Percentiles rank a stretch among this genome's conserved stretches.
Conservation (phyloP, 2,797 vertebrate genomes). For the Microctenopoma steveboyesi region DNA sequence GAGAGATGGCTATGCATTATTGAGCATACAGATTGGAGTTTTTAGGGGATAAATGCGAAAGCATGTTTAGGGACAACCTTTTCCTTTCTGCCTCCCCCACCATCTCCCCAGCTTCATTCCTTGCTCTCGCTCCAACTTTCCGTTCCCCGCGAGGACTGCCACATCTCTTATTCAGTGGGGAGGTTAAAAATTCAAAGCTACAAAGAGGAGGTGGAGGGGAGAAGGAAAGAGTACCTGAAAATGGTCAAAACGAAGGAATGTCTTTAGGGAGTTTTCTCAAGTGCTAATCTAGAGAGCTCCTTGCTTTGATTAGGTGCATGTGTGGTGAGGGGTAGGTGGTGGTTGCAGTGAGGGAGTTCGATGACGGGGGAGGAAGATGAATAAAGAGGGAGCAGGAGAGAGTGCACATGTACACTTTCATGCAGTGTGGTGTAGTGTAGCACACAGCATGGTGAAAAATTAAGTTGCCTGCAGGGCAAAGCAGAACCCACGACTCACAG, state of each 20-base stretch:
- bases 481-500: slow-evolving; percentile 61
- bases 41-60: slow-evolving; percentile 84
- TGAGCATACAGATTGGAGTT: slow-evolving; percentile 80
- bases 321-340: slow-evolving; percentile 41
- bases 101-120: slow-evolving; percentile 62
- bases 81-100: slow-evolving; percentile 58
- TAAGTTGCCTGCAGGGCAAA: slow-evolving; percentile 78
- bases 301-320: slow-evolving; percentile 76
- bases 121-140: slow-evolving; percentile 65
- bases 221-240: slow-evolving; percentile 75
- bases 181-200: slow-evolving; percentile 85
- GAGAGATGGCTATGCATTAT: slow-evolving; percentile 80
- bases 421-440: slow-evolving; percentile 59
- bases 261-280: slow-evolving; percentile 81
- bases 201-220: slow-evolving; percentile 46
- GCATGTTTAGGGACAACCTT: slow-evolving; percentile 79
- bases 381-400: slow-evolving; percentile 47
- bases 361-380: slow-evolving; percentile 58
- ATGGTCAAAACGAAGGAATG: slow-evolving; percentile 83
- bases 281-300: slow-evolving; percentile 79
- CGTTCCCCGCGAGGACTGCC: slow-evolving; percentile 66
- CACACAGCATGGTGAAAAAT: slow-evolving; percentile 79
- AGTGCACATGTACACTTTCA: slow-evolving; percentile 64
- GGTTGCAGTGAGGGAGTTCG: slow-evolving; percentile 41
- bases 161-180: slow-evolving; percentile 85